Conservation (phyloP, 2,888 invertebrate genomes). For the Myathropa florea region DNA sequence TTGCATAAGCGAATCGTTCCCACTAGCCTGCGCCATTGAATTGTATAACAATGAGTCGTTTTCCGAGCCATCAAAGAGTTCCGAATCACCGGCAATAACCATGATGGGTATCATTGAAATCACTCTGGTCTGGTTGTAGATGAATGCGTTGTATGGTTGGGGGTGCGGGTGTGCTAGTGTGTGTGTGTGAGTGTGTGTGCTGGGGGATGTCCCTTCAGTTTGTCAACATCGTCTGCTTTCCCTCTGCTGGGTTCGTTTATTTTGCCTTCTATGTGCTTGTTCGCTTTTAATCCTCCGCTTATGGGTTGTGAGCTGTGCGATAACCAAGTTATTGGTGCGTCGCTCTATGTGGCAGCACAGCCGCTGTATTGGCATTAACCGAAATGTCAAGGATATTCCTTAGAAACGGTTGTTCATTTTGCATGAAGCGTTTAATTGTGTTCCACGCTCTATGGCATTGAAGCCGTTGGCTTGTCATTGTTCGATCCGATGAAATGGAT, state of each 20-base stretch:
- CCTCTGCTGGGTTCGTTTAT: background rate
- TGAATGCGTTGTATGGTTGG: background rate
- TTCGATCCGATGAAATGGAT: background rate
- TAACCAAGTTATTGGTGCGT: background rate
- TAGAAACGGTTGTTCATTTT: background rate
- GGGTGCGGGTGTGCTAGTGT: background rate
- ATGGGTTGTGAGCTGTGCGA: background rate
- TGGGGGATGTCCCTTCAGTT: background rate
- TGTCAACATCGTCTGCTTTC: background rate
- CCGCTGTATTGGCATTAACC: background rate
- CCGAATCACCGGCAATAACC: conserved; percentile 33
- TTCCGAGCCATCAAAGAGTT: conserved; percentile 28
- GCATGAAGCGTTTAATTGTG: background rate
- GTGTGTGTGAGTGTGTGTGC: background rate
- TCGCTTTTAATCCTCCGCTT: background rate
- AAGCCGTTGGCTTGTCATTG: background rate
- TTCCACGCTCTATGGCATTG: background rate
- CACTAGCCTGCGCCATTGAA: conserved; percentile 26
- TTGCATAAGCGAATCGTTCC: conserved; percentile 45
- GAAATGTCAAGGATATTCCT: background rate
- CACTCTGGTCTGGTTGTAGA: background rate
- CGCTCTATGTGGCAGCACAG: background rate
- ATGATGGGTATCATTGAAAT: conserved; percentile 57
- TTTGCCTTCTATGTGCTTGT: background rate
- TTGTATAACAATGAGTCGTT: conserved; percentile 50